Percentiles rank a stretch among this genome's conserved stretches.
Evolutionary conservation across 2,888 invertebrate genomes (phyloP).

Genomic region (Harpalus rubripes): DNA sequence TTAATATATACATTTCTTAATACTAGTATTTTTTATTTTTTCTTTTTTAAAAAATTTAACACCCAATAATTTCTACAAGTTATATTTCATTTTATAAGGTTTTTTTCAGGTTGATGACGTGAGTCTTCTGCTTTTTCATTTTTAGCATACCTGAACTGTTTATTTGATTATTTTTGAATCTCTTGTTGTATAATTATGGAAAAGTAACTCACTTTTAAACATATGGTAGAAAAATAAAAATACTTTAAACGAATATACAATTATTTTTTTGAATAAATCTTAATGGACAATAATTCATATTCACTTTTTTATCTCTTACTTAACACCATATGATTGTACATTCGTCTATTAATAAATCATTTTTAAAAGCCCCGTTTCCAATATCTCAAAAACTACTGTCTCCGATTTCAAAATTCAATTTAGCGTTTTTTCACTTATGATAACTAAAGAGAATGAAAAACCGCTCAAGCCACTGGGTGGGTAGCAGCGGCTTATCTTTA

Average conservation of each 20-base stretch:
- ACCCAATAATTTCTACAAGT: too few relatives aligned
- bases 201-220: not conserved
- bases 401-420: constrained; percentile 37
- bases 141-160: too few relatives aligned
- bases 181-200: too few relatives aligned
- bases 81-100: too few relatives aligned
- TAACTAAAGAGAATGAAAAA: constrained; percentile 15
- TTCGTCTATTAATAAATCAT: constrained; percentile 6
- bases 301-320: not conserved
- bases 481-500: not conserved
- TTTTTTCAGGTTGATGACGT: too few relatives aligned
- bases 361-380: constrained; percentile 18
- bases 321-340: constrained; percentile 23
- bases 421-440: constrained; percentile 45
- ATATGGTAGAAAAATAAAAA: not conserved
- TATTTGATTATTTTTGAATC: too few relatives aligned
- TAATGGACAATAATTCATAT: constrained; percentile 34
- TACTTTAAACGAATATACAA: not conserved
- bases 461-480: not conserved
- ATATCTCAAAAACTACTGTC: constrained; percentile 44
- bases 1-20: too few relatives aligned
- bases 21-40: too few relatives aligned
- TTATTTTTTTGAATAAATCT: not conserved
- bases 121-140: too few relatives aligned
- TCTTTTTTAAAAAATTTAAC: too few relatives aligned